These are phyloP conservation scores for Riptortus pedestris DNA, from an alignment of 1,140 invertebrate species.

Conservation along the genomic window DNA sequence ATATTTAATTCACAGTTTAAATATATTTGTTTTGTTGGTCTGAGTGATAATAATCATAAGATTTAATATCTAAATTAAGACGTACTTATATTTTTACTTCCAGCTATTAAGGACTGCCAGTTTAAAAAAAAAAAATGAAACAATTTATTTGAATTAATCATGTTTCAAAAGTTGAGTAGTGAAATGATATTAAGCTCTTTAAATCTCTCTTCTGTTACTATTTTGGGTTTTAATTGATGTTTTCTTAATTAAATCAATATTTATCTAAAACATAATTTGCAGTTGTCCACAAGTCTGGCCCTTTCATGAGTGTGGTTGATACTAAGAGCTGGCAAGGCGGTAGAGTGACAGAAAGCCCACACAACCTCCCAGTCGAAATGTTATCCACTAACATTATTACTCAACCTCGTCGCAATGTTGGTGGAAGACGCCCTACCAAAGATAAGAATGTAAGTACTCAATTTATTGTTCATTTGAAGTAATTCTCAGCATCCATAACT, in stretches of 20 bases:
- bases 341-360: constrained; percentile 30
- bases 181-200: too few relatives aligned
- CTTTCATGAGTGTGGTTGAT: constrained; percentile 35
- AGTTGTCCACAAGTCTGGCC: constrained; percentile 23
- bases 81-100: too few relatives aligned
- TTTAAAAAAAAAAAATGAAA: too few relatives aligned
- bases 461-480: not conserved
- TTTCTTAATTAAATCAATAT: not conserved
- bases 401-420: constrained; percentile 55
- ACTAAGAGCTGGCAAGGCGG: constrained; percentile 37
- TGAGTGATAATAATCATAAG: too few relatives aligned
- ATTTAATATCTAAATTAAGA: too few relatives aligned
- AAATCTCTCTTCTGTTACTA: too few relatives aligned
- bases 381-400: constrained; percentile 28
- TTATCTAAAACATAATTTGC: not conserved
- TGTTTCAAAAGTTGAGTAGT: too few relatives aligned
- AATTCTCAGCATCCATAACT: too few relatives aligned
- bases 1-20: too few relatives aligned
- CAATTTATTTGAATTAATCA: too few relatives aligned
- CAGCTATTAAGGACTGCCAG: too few relatives aligned
- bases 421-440: constrained; percentile 62
- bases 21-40: too few relatives aligned
- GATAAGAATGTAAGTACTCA: constrained; percentile 38
- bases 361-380: constrained; percentile 5
- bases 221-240: not conserved